These are phyloP conservation scores for Erythrocebus patas DNA, from an alignment of 2,113 vertebrate genomes.

Conservation along the genomic window DNA sequence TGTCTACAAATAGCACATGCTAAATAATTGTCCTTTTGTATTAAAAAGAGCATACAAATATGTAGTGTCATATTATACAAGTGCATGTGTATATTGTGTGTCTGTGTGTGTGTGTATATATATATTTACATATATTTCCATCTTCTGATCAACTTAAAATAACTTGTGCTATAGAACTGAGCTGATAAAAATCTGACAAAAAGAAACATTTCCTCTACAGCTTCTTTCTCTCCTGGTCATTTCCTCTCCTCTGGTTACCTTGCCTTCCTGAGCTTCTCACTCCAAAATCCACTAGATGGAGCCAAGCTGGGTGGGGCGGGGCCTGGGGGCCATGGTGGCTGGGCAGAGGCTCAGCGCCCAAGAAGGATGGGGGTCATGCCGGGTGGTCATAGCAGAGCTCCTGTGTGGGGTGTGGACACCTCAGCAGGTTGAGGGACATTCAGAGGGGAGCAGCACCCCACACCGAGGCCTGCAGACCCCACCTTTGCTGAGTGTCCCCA, in stretches of 20 bases:
- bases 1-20: background rate
- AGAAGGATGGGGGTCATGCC: no score
- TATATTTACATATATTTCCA: no score
- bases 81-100: rapidly evolving
- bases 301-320: rapidly evolving
- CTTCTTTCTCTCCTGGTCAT: background rate
- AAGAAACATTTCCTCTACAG: rapidly evolving
- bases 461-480: background rate
- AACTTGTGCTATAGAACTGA: no score
- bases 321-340: no score
- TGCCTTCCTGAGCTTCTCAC: background rate
- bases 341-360: background rate
- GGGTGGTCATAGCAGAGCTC: background rate
- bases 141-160: background rate
- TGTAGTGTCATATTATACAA: rapidly evolving
- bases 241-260: background rate
- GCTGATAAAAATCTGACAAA: rapidly evolving
- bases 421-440: background rate
- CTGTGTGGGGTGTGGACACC: background rate
- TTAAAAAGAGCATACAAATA: background rate
- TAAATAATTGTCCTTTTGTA: background rate
- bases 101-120: no score
- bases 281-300: background rate
- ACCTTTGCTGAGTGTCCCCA: background rate
- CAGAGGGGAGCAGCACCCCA: no score